Evolutionary conservation across 1,140 invertebrate species (phyloP), one percentile per base, ranked within the genome.

Genomic region (Drosophila saltans): DNA sequence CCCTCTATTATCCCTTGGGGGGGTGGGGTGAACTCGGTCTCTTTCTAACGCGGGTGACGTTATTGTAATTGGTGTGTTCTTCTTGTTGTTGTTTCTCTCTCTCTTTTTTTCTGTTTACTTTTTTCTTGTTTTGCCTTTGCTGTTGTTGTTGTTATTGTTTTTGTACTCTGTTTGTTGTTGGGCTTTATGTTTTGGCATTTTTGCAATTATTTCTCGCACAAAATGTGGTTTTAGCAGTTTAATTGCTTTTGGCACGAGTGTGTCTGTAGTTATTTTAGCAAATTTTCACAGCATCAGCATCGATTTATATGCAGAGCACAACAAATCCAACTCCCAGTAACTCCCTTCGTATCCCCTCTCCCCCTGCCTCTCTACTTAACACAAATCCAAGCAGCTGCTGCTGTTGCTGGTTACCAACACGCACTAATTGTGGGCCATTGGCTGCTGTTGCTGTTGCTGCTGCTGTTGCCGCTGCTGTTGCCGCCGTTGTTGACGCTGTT

Each of bases 171-270:
- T 79, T 84, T 89, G 84, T 90, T 89, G 78, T 89, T 89, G 70
- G 84, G 80, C 85, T 83, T 89, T 89, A 89, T 89, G 84, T 89
- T 89, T 89, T 89, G 84, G 84, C 84, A 89, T 89, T 89, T 88
- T 89, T 80, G 84, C 85, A 89, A 89, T 89, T 89, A 89, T 89
- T 89, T 89, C 81, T 90, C 84, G 84, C 84, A 89, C 84, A 89
- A 89, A 89, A 89, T 89, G 84, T 89, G 84, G 84, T 89, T 89
- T 89, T 89, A 89, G 84, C 84, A 89, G 84, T 89, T 89, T 89
- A 89, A 89, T 89, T 89, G 85, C 84, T 89, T 89, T 89, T 89
- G 84, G 58, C 84, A 82, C 78, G 77, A 66, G 16, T 70, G 48
- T 83, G 77, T 88, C 73, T 75, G 84, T 79, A 89, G 84, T 89